These are phyloP conservation scores for Burhinus bistriatus DNA, from an alignment of 2,113 vertebrate species.

Conservation along the genomic window DNA sequence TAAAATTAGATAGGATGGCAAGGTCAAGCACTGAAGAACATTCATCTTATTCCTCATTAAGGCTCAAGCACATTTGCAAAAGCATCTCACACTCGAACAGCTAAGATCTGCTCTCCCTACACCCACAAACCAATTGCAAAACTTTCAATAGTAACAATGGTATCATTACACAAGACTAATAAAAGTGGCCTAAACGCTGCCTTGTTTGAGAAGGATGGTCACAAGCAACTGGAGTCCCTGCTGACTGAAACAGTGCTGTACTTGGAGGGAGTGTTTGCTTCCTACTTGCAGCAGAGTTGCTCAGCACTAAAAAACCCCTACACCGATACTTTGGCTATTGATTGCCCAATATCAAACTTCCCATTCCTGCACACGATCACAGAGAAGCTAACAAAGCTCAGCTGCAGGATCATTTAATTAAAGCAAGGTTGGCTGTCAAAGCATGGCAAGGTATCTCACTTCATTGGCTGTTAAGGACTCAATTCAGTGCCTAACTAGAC, in stretches of 20 bases:
- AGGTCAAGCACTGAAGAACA: neutral
- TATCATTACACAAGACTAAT: neutral
- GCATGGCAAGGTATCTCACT: neutral
- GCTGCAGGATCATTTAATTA: neutral
- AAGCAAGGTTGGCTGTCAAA: neutral
- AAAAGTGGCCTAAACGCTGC: neutral
- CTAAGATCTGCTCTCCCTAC: neutral
- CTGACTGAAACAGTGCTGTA: neutral
- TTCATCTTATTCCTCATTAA: neutral
- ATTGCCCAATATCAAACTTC: neutral
- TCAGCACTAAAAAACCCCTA: neutral
- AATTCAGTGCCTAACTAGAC: fast-evolving
- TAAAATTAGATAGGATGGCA: neutral
- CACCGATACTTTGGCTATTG: fast-evolving
- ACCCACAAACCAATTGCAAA: neutral
- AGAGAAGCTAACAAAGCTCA: neutral
- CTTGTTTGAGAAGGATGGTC: neutral
- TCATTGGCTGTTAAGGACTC: neutral
- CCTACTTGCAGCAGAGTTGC: neutral
- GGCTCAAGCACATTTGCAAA: neutral
- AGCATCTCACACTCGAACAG: neutral
- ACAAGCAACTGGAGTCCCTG: neutral
- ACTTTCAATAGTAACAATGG: neutral
- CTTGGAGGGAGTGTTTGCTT: neutral
- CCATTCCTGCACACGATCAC: neutral